Conservation (phyloP, 2,888 invertebrate species). For the Melangyna quadrimaculata region DNA sequence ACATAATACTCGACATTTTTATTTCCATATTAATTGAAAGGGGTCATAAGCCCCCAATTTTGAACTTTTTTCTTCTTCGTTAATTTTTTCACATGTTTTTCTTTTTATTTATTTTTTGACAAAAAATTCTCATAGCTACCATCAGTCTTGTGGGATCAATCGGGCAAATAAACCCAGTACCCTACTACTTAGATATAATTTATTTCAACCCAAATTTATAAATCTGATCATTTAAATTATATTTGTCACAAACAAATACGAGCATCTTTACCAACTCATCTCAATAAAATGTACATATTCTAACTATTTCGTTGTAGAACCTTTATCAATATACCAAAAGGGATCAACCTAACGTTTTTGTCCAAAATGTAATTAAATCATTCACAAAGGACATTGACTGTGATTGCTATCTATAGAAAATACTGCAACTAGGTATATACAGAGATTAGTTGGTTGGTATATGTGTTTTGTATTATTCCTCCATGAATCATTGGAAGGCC, state of each 20-base stretch:
- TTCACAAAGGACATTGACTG: background rate
- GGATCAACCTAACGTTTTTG: background rate
- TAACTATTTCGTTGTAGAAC: background rate
- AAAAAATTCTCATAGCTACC: too few species aligned
- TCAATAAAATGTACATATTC: background rate
- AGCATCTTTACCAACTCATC: background rate
- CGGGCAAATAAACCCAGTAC: too few species aligned
- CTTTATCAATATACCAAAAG: background rate
- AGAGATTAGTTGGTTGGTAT: background rate
- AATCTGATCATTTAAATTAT: too few species aligned
- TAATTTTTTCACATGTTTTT: too few species aligned
- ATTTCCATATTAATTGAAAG: too few species aligned
- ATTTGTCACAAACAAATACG: background rate
- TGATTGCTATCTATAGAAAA: background rate
- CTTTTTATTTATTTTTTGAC: too few species aligned
- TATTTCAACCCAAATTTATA: too few species aligned
- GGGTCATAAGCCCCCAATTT: too few species aligned
- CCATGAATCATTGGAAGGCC: background rate
- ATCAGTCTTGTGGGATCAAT: too few species aligned
- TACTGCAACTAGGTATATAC: background rate
- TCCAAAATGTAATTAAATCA: constrained; percentile 13
- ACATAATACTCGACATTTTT: too few species aligned
- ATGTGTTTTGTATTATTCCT: background rate
- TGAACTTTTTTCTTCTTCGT: too few species aligned
- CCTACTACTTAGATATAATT: too few species aligned